Evolutionary conservation across 2,888 invertebrate genomes (phyloP).

Genomic region (Drosophila prolongata): DNA sequence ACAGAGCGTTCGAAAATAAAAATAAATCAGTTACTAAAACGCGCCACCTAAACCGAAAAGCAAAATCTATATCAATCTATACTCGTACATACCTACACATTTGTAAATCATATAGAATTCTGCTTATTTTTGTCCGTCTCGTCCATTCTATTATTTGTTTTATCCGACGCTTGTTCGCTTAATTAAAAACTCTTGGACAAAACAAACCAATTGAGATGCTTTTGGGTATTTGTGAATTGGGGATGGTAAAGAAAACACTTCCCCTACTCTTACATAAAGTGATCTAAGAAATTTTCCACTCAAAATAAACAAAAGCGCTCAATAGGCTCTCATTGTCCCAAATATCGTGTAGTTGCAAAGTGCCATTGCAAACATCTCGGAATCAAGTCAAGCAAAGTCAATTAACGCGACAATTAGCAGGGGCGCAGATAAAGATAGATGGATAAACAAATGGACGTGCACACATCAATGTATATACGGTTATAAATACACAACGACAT

Average conservation of each 20-base stretch:
- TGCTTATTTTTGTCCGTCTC: slow-evolving; percentile 42
- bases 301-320: slow-evolving; percentile 21
- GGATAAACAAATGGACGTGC: slow-evolving; percentile 20
- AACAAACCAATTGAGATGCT: slow-evolving; percentile 27
- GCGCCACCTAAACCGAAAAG: slow-evolving; percentile 33
- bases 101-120: slow-evolving; percentile 32
- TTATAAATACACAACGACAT: slow-evolving; percentile 8
- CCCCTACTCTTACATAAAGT: slow-evolving; percentile 51
- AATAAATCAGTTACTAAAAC: slow-evolving; percentile 59
- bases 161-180: slow-evolving; percentile 10
- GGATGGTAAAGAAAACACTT: neutral
- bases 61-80: slow-evolving; percentile 20
- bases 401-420: slow-evolving; percentile 51
- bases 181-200: slow-evolving; percentile 46
- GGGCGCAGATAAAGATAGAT: slow-evolving; percentile 24
- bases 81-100: slow-evolving; percentile 15
- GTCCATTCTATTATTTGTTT: slow-evolving; percentile 16
- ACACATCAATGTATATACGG: slow-evolving; percentile 5
- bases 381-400: slow-evolving; percentile 49
- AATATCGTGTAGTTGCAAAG: slow-evolving; percentile 56
- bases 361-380: slow-evolving; percentile 45
- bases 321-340: slow-evolving; percentile 52
- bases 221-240: neutral
- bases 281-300: slow-evolving; percentile 13
- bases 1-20: slow-evolving; percentile 40